Evolutionary conservation across 2,797 vertebrate species (phyloP).

Genomic region (Rhadinocentrus ornatus): DNA sequence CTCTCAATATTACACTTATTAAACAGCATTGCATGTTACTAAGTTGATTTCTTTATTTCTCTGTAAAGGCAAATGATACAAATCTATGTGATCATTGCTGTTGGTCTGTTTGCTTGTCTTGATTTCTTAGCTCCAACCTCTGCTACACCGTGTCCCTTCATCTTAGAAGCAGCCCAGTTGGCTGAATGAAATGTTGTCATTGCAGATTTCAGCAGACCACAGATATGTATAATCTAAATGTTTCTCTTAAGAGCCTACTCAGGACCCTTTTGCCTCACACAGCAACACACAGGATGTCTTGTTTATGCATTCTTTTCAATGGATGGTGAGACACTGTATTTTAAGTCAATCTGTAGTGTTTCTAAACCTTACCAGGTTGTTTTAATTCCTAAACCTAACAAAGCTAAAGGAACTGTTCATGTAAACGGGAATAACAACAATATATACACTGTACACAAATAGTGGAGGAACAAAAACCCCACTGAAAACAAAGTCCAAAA

Average conservation of each 20-base stretch:
- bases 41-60: not conserved
- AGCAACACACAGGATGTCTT: not conserved
- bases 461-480: too few relatives aligned
- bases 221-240: not conserved
- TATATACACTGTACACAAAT: too few relatives aligned
- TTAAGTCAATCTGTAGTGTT: not conserved
- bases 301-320: not conserved
- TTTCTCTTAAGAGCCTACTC: not conserved
- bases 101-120: not conserved
- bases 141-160: not conserved
- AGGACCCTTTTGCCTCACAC: not conserved
- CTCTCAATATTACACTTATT: slow-evolving; percentile 19
- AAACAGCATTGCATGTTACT: not conserved
- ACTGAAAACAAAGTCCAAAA: too few relatives aligned
- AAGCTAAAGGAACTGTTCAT: too few relatives aligned
- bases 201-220: not conserved
- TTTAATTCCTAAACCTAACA: too few relatives aligned
- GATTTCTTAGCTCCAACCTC: not conserved
- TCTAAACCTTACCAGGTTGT: not conserved
- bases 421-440: too few relatives aligned
- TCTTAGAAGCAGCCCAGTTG: not conserved
- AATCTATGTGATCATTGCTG: not conserved
- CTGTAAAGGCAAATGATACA: not conserved
- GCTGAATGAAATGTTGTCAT: not conserved
- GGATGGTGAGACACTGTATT: not conserved